Percentiles rank a stretch among this genome's conserved stretches.
These are phyloP conservation scores for Tolmerus cingulatus DNA, from an alignment of 2,888 invertebrate genomes.

Conservation along the genomic window DNA sequence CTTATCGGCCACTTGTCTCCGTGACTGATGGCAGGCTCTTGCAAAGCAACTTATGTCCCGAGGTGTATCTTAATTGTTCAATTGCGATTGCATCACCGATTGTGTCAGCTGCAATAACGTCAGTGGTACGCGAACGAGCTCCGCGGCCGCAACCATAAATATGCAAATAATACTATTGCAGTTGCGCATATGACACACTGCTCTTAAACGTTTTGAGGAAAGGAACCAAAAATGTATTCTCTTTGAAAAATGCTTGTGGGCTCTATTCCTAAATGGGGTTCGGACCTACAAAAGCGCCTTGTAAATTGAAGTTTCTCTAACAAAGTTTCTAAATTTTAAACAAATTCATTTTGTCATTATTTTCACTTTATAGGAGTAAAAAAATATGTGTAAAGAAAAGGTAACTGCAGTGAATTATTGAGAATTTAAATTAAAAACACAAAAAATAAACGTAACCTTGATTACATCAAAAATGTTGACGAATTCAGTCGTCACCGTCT, in stretches of 20 bases:
- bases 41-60: slow-evolving; percentile 41
- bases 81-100: slow-evolving; percentile 45
- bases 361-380: too few species aligned
- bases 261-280: too few species aligned
- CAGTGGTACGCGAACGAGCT: slow-evolving; percentile 10
- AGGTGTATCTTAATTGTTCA: slow-evolving; percentile 49
- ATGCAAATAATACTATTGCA: neutral
- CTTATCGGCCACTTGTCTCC: slow-evolving; percentile 50
- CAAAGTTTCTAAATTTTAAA: too few species aligned
- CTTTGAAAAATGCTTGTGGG: too few species aligned
- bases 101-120: slow-evolving; percentile 48
- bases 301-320: too few species aligned
- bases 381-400: too few species aligned
- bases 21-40: slow-evolving; percentile 37
- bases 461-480: neutral
- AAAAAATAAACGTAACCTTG: neutral
- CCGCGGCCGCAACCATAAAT: neutral
- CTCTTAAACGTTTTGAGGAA: too few species aligned
- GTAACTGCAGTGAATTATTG: too few species aligned
- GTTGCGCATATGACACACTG: neutral
- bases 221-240: too few species aligned
- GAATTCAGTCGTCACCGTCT: neutral
- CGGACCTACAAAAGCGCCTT: too few species aligned
- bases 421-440: too few species aligned
- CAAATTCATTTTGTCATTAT: too few species aligned